Evolutionary conservation across 2,888 invertebrate species (phyloP), one percentile per base, ranked within the genome.

Genomic region (Invenusta paracnida): DNA sequence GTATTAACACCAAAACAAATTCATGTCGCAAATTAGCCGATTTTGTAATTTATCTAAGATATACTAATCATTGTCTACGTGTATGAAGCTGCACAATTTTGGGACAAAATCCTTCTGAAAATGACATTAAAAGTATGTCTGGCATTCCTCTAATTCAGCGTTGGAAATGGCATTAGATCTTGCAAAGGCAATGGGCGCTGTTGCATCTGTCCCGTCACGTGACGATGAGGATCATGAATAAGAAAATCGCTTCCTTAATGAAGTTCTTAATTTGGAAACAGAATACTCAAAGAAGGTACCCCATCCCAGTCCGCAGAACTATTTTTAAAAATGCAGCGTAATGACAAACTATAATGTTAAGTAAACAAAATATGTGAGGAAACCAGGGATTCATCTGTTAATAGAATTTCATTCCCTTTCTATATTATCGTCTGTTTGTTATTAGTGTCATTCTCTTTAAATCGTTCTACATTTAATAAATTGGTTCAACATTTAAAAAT

Each of bases 11-110:
- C n/a, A 82, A 29, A 82, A 82, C 5, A 82, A 82, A 82, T 5
- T 27, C 5, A 27, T 82, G 82, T 29, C 82, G 13, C 23, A 82
- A 11, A 82, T 82, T 29, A 82, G 23, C 17, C 29, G 5, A 82
- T 82, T 82, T 82, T 82, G 82, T 82, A 30, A 82, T 82, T 30
- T 82, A 30, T 29, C 82, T 29, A 82, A 82, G 31, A 30, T 82
- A 82, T 27, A 82, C 82, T 30, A 82, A 82, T 82, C 82, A 82
- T 30, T 82, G 29, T 23, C 31, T 82, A 13, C 17, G 82, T 29
- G 82, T 82, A 30, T 82, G 25, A 82, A 82, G 30, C 13, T 82
- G 82, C 82, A 82, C 82, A 82, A 2, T 82, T n/a, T 82, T 82
- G 2, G 29, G 82, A 82, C 30, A 82, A 30, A 82, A 82, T 82